phyloP scores from a whole-genome alignment of 1,140 invertebrate genomes.

The Agraylea sexmaculata region DNA sequence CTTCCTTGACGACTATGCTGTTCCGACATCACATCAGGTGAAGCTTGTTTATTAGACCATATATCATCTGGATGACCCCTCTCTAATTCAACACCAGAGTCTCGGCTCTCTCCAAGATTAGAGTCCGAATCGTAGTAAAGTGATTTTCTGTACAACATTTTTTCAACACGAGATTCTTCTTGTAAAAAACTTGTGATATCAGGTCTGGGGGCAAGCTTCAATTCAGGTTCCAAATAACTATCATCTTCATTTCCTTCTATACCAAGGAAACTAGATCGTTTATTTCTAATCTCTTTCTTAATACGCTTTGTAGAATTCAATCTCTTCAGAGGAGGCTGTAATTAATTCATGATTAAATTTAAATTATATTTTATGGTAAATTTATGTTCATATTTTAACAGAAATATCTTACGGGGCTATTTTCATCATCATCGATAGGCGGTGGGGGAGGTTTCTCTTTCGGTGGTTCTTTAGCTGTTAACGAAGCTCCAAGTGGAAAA shows the following conservation, averaged over 20 bases:
- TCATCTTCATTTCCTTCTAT: slow-evolving; percentile 64
- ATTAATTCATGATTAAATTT: too few species aligned
- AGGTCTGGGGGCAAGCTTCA: slow-evolving; percentile 60
- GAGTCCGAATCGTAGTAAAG: slow-evolving; percentile 43
- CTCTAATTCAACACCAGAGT: slow-evolving; percentile 64
- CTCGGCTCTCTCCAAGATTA: slow-evolving; percentile 49
- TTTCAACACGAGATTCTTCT: slow-evolving; percentile 66
- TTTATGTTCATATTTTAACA: too few species aligned
- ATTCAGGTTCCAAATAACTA: slow-evolving; percentile 50
- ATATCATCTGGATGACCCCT: slow-evolving; percentile 43
- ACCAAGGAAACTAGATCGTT: slow-evolving; percentile 75
- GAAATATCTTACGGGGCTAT: too few species aligned
- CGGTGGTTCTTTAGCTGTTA: slow-evolving; percentile 59
- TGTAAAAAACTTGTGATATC: slow-evolving; percentile 67
- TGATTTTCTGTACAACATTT: slow-evolving; percentile 52
- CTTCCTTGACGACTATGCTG: slow-evolving; percentile 68
- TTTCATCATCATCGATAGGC: slow-evolving; percentile 46
- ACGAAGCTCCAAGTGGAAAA: slow-evolving; percentile 39
- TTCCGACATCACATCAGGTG: slow-evolving; percentile 47
- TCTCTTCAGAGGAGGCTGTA: slow-evolving; percentile 52
- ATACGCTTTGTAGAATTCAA: slow-evolving; percentile 74
- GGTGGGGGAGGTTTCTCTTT: slow-evolving; percentile 81
- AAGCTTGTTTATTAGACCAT: slow-evolving; percentile 47
- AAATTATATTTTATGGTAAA: too few species aligned
- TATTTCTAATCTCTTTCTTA: slow-evolving; percentile 72